Evolutionary conservation across 1,140 invertebrate species (phyloP).

Genomic region (Sycobia sp.): DNA sequence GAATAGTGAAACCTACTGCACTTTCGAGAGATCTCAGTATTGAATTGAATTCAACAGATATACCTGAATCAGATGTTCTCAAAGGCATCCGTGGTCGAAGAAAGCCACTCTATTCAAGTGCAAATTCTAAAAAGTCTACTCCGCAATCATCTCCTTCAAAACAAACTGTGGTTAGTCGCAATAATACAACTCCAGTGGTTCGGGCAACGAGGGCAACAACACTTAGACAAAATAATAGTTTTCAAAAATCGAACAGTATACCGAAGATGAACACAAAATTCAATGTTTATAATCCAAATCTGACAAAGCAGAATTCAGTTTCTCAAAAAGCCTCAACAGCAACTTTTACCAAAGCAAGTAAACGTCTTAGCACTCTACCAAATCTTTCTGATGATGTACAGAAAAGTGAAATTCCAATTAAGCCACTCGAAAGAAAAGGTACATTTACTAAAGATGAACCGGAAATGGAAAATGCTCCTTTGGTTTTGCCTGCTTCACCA

Average conservation of each 20-base stretch:
- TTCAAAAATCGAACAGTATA: conserved; percentile 42
- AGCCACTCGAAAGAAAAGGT: conserved; percentile 75
- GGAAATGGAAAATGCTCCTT: conserved; percentile 56
- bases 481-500: conserved; percentile 14
- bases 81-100: conserved; percentile 79
- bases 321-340: conserved; percentile 45
- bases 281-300: conserved; percentile 5
- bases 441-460: conserved; percentile 86
- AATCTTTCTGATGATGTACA: conserved; percentile 30
- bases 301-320: conserved; percentile 47
- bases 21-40: conserved; percentile 47
- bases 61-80: conserved; percentile 52
- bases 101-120: conserved; percentile 70
- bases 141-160: conserved; percentile 54
- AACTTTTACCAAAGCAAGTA: conserved; percentile 43
- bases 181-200: conserved; percentile 54
- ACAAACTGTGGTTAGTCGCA: conserved; percentile 42
- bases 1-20: conserved; percentile 53
- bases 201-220: conserved; percentile 53
- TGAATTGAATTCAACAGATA: conserved; percentile 47
- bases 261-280: conserved; percentile 36
- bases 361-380: conserved; percentile 48
- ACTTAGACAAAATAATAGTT: conserved; percentile 51
- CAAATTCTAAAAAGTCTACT: conserved; percentile 48
- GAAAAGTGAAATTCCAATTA: conserved; percentile 40